Evolutionary conservation across 2,113 vertebrate genomes (phyloP).

Genomic region (Rhynchomys soricoides): DNA sequence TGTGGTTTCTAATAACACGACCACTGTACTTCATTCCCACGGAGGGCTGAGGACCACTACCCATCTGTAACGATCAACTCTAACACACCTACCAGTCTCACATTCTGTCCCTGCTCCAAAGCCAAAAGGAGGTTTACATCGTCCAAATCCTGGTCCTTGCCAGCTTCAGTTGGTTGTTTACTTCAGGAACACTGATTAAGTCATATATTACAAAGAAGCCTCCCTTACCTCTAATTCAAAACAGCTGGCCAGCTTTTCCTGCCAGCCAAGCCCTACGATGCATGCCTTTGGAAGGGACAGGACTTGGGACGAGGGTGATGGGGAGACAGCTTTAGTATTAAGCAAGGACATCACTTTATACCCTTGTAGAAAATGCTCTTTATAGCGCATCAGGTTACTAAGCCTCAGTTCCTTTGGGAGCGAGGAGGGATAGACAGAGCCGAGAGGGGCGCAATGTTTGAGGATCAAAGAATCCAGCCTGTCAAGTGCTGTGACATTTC

Average conservation of each 20-base stretch:
- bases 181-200: slow-evolving; percentile 88
- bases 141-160: slow-evolving; percentile 81
- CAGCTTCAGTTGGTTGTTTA: slow-evolving; percentile 84
- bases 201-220: slow-evolving; percentile 89
- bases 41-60: slow-evolving; percentile 51
- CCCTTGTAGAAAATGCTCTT: slow-evolving; percentile 83
- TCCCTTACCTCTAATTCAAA: slow-evolving; percentile 87
- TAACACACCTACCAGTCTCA: slow-evolving; percentile 69
- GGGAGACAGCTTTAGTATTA: slow-evolving; percentile 85
- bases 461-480: slow-evolving; percentile 85
- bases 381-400: slow-evolving; percentile 85
- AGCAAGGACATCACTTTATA: slow-evolving; percentile 84
- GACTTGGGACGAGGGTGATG: slow-evolving; percentile 81
- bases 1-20: neutral
- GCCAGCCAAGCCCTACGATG: slow-evolving; percentile 81
- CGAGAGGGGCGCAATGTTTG: slow-evolving; percentile 61
- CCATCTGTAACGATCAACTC: slow-evolving; percentile 77
- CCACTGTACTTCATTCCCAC: neutral
- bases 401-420: slow-evolving; percentile 68
- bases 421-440: slow-evolving; percentile 46
- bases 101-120: slow-evolving; percentile 81
- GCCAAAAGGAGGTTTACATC: slow-evolving; percentile 83
- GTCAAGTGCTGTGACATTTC: slow-evolving; percentile 84
- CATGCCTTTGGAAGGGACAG: slow-evolving; percentile 75
- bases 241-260: slow-evolving; percentile 87